These are phyloP conservation scores for Chymomyza caudatula DNA, from an alignment of 2,888 invertebrate genomes.

Conservation along the genomic window DNA sequence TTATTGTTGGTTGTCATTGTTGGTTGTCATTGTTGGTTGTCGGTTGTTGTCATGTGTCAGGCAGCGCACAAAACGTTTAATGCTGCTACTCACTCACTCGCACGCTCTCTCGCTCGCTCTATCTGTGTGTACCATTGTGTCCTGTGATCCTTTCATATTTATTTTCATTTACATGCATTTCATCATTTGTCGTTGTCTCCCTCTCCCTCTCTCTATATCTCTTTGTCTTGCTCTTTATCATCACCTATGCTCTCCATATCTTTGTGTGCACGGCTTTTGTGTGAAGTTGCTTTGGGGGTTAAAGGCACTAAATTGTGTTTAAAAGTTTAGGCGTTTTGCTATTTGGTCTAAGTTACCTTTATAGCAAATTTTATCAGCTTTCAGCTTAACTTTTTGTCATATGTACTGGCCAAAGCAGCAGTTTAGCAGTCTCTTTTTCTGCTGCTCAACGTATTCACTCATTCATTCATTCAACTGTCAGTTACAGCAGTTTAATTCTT, in stretches of 20 bases:
- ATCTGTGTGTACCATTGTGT: background rate
- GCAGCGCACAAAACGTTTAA: constrained; percentile 10
- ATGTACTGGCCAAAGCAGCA: background rate
- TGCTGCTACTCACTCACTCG: constrained; percentile 10
- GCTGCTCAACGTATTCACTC: constrained; percentile 28
- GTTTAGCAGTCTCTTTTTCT: too few relatives aligned
- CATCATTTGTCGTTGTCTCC: constrained; percentile 45
- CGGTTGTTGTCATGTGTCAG: constrained; percentile 60
- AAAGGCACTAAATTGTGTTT: constrained; percentile 30
- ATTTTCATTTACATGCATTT: constrained; percentile 66
- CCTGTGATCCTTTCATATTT: constrained; percentile 47
- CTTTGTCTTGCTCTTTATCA: constrained; percentile 12
- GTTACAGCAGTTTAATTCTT: constrained; percentile 70
- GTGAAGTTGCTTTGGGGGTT: background rate
- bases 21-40: too few relatives aligned
- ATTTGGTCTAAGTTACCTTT: constrained; percentile 29
- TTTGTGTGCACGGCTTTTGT: constrained; percentile 33
- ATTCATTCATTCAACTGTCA: constrained; percentile 69
- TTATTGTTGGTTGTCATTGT: too few relatives aligned
- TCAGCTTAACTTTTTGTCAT: background rate
- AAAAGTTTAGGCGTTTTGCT: constrained; percentile 65
- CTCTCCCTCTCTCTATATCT: background rate
- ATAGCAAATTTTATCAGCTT: background rate
- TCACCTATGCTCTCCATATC: constrained; percentile 22
- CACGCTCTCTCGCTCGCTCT: constrained; percentile 4